Percentiles rank a stretch among this genome's conserved stretches.
Evolutionary conservation across 1,140 invertebrate species (phyloP).

Genomic region (Drosophila nannoptera): DNA sequence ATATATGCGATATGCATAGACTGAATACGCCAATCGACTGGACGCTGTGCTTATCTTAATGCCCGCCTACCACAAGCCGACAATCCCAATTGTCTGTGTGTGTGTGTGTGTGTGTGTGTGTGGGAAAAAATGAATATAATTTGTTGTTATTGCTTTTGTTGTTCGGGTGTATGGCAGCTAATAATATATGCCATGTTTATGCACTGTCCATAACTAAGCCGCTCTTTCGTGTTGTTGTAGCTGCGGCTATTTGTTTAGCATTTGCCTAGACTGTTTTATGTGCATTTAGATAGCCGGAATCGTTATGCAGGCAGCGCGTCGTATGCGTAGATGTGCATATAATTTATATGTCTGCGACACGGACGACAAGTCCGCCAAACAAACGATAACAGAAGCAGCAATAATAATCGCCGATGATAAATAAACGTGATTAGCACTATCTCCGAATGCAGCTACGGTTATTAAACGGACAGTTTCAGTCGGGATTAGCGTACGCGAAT

Average conservation of each 20-base stretch:
- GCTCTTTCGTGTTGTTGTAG: conserved; percentile 4
- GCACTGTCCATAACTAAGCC: conserved; percentile 40
- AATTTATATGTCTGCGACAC: conserved; percentile 64
- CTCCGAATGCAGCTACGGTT: conserved; percentile 3
- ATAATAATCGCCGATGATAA: conserved; percentile 36
- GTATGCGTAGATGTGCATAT: conserved; percentile 44
- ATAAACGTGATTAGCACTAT: conserved; percentile 58
- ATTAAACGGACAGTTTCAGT: conserved; percentile 3
- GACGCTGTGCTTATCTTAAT: conserved; percentile 26
- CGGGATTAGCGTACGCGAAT: neutral
- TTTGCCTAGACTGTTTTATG: conserved; percentile 69
- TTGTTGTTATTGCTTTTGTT: conserved; percentile 41
- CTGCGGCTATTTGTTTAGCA: conserved; percentile 64
- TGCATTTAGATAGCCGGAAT: conserved; percentile 39
- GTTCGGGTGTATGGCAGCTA: conserved; percentile 25
- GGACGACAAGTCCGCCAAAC: neutral
- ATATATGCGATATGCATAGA: conserved; percentile 52
- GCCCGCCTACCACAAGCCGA: neutral
- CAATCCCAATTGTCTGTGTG: conserved; percentile 8
- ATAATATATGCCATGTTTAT: conserved; percentile 64
- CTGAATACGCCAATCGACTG: conserved; percentile 36
- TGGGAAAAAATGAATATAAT: conserved; percentile 69
- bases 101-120: conserved; percentile 36
- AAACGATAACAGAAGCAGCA: conserved; percentile 14
- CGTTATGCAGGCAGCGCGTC: conserved; percentile 31